A percentile compares a stretch with the other conserved stretches of the same genome.
Evolutionary conservation across 1,140 invertebrate species (phyloP).

Genomic region (Drosophila persimilis): DNA sequence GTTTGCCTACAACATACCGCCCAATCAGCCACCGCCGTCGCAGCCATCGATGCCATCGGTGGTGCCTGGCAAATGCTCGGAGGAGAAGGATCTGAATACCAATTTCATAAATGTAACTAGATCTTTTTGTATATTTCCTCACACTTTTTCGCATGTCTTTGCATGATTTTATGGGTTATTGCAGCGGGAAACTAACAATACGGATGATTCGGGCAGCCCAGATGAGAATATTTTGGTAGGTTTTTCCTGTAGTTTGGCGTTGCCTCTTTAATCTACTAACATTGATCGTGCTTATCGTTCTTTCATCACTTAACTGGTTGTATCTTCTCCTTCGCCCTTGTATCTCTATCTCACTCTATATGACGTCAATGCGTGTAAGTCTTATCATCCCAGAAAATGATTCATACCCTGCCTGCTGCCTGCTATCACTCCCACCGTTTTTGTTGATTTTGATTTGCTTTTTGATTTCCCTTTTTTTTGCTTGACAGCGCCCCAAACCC

Average conservation of each 20-base stretch:
- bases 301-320: conserved; percentile 22
- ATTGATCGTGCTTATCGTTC: conserved; percentile 69
- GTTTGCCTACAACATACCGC: conserved; percentile 90
- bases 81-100: conserved; percentile 85
- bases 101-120: conserved; percentile 85
- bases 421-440: neutral
- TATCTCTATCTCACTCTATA: conserved; percentile 28
- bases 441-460: conserved; percentile 35
- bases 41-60: conserved; percentile 19
- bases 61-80: conserved; percentile 77
- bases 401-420: conserved; percentile 40
- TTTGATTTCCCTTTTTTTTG: conserved; percentile 57
- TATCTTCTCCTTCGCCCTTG: conserved; percentile 1
- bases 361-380: conserved; percentile 58
- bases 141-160: conserved; percentile 45
- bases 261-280: conserved; percentile 1
- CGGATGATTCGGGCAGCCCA: conserved; percentile 83
- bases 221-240: conserved; percentile 85
- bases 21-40: conserved; percentile 71
- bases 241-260: conserved; percentile 37
- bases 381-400: conserved; percentile 40
- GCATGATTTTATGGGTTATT: conserved; percentile 56
- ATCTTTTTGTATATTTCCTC: neutral
- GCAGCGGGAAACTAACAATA: conserved; percentile 56
- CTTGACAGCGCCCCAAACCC: conserved; percentile 70